Percentiles rank a stretch among this genome's conserved stretches.
Evolutionary conservation across 2,113 vertebrate species (phyloP).

Genomic region (Okapia johnstoni): DNA sequence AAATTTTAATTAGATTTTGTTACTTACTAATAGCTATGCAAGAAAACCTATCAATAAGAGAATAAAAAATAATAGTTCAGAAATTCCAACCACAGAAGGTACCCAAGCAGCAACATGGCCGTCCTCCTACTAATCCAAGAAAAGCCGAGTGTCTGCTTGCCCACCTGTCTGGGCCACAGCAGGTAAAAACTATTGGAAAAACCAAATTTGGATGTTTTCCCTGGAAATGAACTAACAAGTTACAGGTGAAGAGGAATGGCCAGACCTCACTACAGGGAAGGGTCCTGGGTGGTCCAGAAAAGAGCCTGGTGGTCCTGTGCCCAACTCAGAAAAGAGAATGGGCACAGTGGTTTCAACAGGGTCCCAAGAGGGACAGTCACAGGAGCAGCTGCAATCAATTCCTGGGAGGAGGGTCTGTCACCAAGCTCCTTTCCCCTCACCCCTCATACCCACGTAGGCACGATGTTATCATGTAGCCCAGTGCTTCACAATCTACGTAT

Average conservation of each 20-base stretch:
- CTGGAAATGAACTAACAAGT: background rate
- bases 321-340: background rate
- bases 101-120: background rate
- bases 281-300: background rate
- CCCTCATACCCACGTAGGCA: background rate
- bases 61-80: background rate
- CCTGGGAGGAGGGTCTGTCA: no score
- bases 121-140: background rate
- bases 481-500: no score
- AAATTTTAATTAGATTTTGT: background rate
- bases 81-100: background rate
- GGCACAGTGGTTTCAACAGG: background rate
- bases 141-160: background rate
- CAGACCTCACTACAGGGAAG: background rate
- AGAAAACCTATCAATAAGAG: background rate
- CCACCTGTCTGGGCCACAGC: background rate
- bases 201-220: background rate
- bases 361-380: background rate
- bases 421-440: background rate
- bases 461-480: background rate
- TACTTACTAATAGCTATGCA: background rate
- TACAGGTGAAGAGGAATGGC: no score
- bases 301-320: background rate
- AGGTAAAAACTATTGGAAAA: background rate
- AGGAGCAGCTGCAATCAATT: background rate